phyloP scores from a whole-genome alignment of 2,888 invertebrate genomes.

The Suillia variegata region DNA sequence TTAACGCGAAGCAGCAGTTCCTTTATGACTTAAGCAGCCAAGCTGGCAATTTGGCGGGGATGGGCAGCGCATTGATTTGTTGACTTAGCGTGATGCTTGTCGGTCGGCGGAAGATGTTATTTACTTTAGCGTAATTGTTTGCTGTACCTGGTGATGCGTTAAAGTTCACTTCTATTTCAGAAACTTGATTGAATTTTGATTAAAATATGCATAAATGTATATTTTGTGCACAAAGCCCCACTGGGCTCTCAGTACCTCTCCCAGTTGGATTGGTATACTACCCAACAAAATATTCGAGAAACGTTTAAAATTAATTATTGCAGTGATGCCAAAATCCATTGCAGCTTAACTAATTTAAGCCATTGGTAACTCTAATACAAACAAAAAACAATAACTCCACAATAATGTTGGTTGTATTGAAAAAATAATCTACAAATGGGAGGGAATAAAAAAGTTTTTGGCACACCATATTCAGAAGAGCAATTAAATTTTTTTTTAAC shows the following conservation, averaged over 20 bases:
- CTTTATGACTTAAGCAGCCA: too few species aligned
- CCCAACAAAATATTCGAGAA: too few species aligned
- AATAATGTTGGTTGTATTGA: too few species aligned
- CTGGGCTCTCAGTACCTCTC: not conserved
- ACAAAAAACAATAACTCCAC: too few species aligned
- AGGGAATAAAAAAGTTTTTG: not conserved
- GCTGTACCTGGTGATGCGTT: not conserved
- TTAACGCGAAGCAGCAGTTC: too few species aligned
- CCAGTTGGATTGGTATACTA: too few species aligned
- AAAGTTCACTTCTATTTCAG: not conserved
- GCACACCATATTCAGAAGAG: not conserved
- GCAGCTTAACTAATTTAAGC: too few species aligned
- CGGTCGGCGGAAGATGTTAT: not conserved
- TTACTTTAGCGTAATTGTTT: not conserved
- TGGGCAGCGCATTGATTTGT: not conserved
- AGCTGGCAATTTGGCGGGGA: not conserved
- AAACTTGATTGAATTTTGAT: constrained; percentile 5
- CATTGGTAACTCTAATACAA: too few species aligned
- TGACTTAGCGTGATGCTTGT: not conserved
- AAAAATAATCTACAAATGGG: not conserved
- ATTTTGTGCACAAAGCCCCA: not conserved
- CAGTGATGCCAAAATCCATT: too few species aligned
- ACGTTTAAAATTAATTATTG: too few species aligned
- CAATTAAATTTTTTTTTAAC: not conserved
- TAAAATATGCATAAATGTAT: not conserved